These are phyloP conservation scores for Periparus ater DNA, from an alignment of 2,797 vertebrate species.

Conservation along the genomic window DNA sequence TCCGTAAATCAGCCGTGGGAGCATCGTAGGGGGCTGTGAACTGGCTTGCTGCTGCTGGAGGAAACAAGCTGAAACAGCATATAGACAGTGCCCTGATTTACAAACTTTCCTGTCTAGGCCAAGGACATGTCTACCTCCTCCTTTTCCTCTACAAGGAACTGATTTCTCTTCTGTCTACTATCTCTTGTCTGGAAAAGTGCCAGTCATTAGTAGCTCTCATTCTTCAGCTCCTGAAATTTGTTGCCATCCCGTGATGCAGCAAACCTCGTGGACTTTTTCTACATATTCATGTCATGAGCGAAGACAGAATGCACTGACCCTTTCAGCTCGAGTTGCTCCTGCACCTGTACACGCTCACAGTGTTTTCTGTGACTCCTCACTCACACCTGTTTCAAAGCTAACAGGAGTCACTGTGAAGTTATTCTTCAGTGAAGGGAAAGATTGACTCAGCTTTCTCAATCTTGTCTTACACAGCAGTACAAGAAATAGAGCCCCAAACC, in stretches of 20 bases:
- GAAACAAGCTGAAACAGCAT: neutral
- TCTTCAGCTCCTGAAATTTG: neutral
- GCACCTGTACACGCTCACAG: neutral
- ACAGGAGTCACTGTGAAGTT: neutral
- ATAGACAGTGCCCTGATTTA: neutral
- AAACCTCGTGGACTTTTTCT: neutral
- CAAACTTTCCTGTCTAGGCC: neutral
- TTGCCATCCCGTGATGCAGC: neutral
- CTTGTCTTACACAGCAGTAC: neutral
- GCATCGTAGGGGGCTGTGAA: neutral
- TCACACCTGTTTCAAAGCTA: neutral
- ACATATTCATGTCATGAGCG: neutral
- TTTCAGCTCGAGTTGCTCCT: neutral
- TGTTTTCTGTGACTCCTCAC: neutral
- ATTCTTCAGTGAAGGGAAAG: neutral
- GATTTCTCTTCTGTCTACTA: neutral
- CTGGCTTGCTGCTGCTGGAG: neutral
- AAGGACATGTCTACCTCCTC: neutral
- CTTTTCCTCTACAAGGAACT: neutral
- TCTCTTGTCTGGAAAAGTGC: neutral
- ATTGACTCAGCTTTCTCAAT: neutral
- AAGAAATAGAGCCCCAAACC: neutral
- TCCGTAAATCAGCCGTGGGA: accelerated
- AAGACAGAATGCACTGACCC: neutral
- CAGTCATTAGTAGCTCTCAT: neutral